Conservation (phyloP, 1,140 invertebrate species). For the Microplitis demolitor region DNA sequence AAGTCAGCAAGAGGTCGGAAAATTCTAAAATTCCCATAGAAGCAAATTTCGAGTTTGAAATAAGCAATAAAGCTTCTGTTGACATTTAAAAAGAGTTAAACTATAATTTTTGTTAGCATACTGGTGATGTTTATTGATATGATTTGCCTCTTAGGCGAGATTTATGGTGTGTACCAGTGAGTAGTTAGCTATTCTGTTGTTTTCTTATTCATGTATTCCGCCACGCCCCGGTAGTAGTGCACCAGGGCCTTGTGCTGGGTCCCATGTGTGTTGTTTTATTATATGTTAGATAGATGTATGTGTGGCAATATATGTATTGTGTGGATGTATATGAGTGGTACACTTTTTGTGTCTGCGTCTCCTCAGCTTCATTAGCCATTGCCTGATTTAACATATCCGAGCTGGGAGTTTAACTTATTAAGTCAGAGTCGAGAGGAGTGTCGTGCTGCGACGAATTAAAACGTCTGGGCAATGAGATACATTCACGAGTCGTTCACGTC, state of each 20-base stretch:
- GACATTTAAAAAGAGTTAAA: neutral
- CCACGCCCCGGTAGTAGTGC: constrained; percentile 46
- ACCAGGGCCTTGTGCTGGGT: neutral
- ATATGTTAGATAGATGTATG: too few relatives aligned
- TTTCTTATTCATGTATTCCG: constrained; percentile 51
- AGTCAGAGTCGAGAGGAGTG: neutral
- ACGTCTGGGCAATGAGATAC: neutral
- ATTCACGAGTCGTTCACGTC: too few relatives aligned
- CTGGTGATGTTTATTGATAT: too few relatives aligned
- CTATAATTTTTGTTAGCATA: too few relatives aligned
- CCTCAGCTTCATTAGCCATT: constrained; percentile 45
- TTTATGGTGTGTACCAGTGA: constrained; percentile 6
- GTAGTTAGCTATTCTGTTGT: constrained; percentile 28
- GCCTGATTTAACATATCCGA: constrained; percentile 8
- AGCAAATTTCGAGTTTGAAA: neutral
- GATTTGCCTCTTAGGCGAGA: constrained; percentile 10
- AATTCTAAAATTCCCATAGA: neutral
- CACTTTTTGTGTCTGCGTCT: constrained; percentile 40
- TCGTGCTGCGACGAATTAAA: neutral
- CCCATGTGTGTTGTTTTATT: neutral
- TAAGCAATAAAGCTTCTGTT: too few relatives aligned
- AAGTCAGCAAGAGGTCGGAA: too few relatives aligned
- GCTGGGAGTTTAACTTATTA: neutral
- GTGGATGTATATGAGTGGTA: neutral
- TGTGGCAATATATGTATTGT: neutral